Percentiles rank a stretch among this genome's conserved stretches.
Conservation (phyloP, 2,797 vertebrate genomes). For the Sylvia borin region DNA sequence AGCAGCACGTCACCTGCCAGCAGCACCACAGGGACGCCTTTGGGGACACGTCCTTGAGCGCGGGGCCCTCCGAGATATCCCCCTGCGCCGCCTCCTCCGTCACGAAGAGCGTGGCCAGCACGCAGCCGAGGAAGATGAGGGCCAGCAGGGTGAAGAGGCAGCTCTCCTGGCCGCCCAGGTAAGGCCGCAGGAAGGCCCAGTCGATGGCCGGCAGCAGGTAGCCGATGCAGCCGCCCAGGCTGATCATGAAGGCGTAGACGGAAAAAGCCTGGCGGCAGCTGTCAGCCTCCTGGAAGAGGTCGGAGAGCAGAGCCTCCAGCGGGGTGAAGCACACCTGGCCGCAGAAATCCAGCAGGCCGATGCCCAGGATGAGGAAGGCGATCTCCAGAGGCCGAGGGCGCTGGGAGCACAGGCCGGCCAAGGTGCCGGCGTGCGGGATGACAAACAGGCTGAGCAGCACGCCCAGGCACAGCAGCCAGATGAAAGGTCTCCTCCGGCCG, state of each 20-base stretch:
- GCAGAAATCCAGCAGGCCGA: constrained; percentile 84
- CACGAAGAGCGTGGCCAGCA: constrained; percentile 81
- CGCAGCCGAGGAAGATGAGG: constrained; percentile 80
- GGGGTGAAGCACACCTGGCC: constrained; percentile 88
- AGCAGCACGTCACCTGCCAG: neutral
- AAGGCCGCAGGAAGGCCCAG: constrained; percentile 80
- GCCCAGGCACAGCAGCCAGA: constrained; percentile 84
- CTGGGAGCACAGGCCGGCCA: constrained; percentile 72
- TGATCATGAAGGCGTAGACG: constrained; percentile 85
- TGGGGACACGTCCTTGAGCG: neutral
- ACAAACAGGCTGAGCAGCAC: constrained; percentile 84
- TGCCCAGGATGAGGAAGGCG: constrained; percentile 80
- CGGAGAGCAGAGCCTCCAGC: constrained; percentile 85
- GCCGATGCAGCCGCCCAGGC: constrained; percentile 86
- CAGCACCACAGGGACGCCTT: neutral
- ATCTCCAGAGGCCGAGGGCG: constrained; percentile 74
- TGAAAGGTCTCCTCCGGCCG: constrained; percentile 86
- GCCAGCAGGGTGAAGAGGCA: constrained; percentile 84
- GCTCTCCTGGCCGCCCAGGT: constrained; percentile 82
- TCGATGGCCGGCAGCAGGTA: constrained; percentile 85
- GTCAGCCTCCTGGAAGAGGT: constrained; percentile 84
- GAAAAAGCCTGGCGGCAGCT: constrained; percentile 85
- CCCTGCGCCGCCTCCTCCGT: constrained; percentile 66
- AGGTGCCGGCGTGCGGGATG: constrained; percentile 78
- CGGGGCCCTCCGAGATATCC: neutral